Conservation (phyloP, 2,113 vertebrate genomes). For the Siniperca chuatsi region DNA sequence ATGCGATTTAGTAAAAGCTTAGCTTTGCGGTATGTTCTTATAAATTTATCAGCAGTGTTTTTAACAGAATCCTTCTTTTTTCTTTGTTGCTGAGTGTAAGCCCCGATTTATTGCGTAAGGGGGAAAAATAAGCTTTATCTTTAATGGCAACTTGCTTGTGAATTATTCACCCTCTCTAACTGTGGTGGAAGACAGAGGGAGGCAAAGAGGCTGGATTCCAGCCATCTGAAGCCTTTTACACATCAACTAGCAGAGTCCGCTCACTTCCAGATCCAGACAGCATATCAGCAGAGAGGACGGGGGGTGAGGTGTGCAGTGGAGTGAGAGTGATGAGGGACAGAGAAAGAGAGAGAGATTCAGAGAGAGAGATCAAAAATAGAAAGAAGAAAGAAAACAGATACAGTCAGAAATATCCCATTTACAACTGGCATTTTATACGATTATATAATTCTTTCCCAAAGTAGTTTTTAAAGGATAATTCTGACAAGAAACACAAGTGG, state of each 20-base stretch:
- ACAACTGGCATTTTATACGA: background rate
- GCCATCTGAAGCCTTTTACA: constrained; percentile 40
- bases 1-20: constrained; percentile 75
- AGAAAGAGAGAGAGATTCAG: background rate
- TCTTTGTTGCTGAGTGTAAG: constrained; percentile 39
- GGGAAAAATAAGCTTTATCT: constrained; percentile 73
- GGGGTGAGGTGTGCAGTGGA: constrained; percentile 12
- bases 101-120: constrained; percentile 78
- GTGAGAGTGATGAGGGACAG: constrained; percentile 8
- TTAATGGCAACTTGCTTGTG: constrained; percentile 69
- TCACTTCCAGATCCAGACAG: constrained; percentile 17
- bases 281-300: constrained; percentile 20
- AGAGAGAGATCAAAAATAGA: constrained; percentile 24
- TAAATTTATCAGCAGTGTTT: constrained; percentile 85
- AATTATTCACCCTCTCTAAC: constrained; percentile 81
- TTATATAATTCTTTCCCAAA: background rate
- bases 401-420: constrained; percentile 1
- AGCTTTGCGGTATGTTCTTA: constrained; percentile 83
- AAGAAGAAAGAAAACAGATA: constrained; percentile 17
- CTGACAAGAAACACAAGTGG: background rate
- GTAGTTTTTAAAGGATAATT: background rate
- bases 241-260: background rate
- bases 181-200: constrained; percentile 34
- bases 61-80: constrained; percentile 61
- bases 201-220: constrained; percentile 10